Evolutionary conservation across 53 echinoderm and acorn worm species (phyloP).

Genomic region (Glandiceps talaboti): DNA sequence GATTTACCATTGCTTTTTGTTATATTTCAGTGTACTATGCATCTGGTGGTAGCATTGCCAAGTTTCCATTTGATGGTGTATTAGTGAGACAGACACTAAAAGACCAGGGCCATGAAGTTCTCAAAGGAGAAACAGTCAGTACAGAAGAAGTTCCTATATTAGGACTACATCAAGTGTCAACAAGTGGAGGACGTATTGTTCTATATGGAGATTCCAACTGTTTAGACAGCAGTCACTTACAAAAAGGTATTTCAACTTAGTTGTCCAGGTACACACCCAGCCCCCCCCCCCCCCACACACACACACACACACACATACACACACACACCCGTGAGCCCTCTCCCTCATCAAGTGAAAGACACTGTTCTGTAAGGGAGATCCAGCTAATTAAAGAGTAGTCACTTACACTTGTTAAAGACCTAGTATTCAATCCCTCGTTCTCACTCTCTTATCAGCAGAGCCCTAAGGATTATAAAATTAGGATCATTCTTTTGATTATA

Average conservation of each 20-base stretch:
- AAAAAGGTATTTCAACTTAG: conserved; percentile 57
- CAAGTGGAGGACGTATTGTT: conserved; percentile 56
- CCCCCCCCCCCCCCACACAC: too few species aligned
- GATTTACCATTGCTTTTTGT: too few species aligned
- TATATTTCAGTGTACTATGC: conserved; percentile 40
- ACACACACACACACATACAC: too few species aligned
- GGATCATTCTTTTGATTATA: too few species aligned
- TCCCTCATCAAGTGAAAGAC: too few species aligned
- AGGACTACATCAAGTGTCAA: conserved; percentile 66
- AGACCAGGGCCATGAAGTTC: conserved; percentile 85
- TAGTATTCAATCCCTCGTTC: too few species aligned
- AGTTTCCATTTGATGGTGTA: conserved; percentile 62
- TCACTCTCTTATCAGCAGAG: too few species aligned
- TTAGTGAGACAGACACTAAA: conserved; percentile 42
- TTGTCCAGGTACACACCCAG: too few species aligned
- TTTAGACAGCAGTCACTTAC: conserved; percentile 90
- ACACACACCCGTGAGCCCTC: too few species aligned
- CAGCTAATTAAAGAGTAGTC: too few species aligned
- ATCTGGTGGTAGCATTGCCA: conserved; percentile 74
- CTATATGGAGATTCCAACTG: conserved; percentile 99
- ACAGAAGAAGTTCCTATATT: conserved; percentile 64
- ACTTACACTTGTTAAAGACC: not conserved
- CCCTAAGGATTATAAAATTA: too few species aligned
- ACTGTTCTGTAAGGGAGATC: not conserved
- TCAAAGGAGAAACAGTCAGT: conserved; percentile 53